A percentile compares a stretch with the other conserved stretches of the same genome.
These are phyloP conservation scores for Odontamblyopus lacepedii DNA, from an alignment of 2,797 vertebrate genomes.

Conservation along the genomic window DNA sequence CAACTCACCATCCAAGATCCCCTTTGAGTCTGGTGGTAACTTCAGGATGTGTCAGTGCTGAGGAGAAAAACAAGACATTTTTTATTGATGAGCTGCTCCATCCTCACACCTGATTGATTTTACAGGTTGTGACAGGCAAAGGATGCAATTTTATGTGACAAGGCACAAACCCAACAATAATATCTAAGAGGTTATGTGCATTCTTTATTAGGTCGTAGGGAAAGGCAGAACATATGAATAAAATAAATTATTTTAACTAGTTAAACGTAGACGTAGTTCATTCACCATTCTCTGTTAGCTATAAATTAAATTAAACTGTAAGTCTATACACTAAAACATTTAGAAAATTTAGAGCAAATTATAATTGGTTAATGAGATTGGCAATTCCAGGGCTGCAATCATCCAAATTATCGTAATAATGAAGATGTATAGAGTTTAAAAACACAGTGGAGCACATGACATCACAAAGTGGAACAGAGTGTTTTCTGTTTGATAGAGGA, in stretches of 20 bases:
- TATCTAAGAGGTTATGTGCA: background rate
- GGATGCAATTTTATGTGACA: slow-evolving; percentile 32
- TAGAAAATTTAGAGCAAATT: too few species aligned
- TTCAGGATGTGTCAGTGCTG: slow-evolving; percentile 30
- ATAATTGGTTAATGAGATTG: too few species aligned
- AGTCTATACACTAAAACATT: too few species aligned
- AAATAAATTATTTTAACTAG: background rate
- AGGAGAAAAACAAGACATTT: slow-evolving; percentile 19
- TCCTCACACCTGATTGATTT: slow-evolving; percentile 40
- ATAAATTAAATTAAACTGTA: too few species aligned
- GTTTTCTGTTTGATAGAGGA: too few species aligned
- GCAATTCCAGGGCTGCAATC: too few species aligned
- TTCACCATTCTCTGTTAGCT: background rate
- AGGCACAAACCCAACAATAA: slow-evolving; percentile 4
- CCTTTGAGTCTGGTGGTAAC: slow-evolving; percentile 23
- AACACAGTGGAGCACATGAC: too few species aligned
- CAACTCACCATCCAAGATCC: slow-evolving; percentile 9
- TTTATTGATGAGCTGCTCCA: slow-evolving; percentile 31
- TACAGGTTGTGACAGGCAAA: slow-evolving; percentile 47
- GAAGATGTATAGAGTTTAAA: too few species aligned
- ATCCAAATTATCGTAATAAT: too few species aligned
- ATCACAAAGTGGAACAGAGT: too few species aligned
- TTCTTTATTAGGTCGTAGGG: background rate
- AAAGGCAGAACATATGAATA: background rate
- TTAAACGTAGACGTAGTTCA: background rate